These are phyloP conservation scores for Paramuricea clavata DNA, from an alignment of 92 coral and sea anemone species.

Conservation along the genomic window DNA sequence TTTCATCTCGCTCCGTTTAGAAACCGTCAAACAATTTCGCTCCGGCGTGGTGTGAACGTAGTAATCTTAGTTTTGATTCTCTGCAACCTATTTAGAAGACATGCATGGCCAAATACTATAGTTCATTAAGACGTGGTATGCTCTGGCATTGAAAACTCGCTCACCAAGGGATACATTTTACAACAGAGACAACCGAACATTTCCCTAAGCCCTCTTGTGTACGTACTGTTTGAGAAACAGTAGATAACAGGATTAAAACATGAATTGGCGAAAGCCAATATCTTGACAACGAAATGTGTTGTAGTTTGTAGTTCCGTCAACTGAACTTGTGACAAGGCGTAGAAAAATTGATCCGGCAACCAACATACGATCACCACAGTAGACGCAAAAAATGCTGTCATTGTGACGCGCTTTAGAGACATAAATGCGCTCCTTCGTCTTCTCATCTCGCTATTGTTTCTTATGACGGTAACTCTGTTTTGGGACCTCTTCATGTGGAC, in stretches of 20 bases:
- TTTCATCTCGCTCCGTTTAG: too few species aligned
- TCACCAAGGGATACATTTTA: not conserved
- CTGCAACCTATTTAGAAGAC: too few species aligned
- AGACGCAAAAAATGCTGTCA: conserved; percentile 59
- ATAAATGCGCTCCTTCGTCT: not conserved
- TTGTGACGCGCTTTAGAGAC: conserved; percentile 26
- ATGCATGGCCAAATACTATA: too few species aligned
- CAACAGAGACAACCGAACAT: not conserved
- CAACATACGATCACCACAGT: conserved; percentile 77
- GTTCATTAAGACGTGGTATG: too few species aligned
- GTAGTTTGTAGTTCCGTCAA: conserved; percentile 69
- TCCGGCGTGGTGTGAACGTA: too few species aligned
- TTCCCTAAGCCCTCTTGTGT: conserved; percentile 61
- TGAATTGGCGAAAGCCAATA: conserved; percentile 78
- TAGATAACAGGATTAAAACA: conserved; percentile 78
- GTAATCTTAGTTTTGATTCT: too few species aligned
- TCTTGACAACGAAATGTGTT: conserved; percentile 72
- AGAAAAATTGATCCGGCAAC: conserved; percentile 87
- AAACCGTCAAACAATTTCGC: too few species aligned
- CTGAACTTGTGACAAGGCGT: conserved; percentile 61
- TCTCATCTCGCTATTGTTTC: too few species aligned
- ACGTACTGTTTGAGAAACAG: conserved; percentile 73
- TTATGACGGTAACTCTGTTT: conserved; percentile 20
- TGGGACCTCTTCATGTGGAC: conserved; percentile 60
- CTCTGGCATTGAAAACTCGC: not conserved